phyloP scores from a whole-genome alignment of 2,888 invertebrate genomes.

The Eupithecia dodoneata region DNA sequence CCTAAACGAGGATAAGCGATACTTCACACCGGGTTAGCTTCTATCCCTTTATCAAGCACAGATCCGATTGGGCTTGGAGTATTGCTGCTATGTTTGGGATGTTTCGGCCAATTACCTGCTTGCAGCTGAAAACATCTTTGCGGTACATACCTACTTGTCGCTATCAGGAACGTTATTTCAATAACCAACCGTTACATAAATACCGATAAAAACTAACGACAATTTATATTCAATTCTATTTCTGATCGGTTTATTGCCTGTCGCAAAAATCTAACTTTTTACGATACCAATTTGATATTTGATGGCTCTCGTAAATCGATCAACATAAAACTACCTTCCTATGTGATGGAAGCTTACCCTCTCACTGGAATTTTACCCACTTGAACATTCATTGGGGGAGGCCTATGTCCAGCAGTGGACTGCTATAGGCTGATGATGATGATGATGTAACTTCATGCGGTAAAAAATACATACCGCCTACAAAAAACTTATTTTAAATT shows the following conservation, averaged over 20 bases:
- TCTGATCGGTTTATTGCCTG: slow-evolving; percentile 19
- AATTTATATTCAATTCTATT: slow-evolving; percentile 16
- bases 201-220: not conserved
- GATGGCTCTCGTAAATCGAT: slow-evolving; percentile 13
- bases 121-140: not conserved
- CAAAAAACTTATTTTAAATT: too few relatives aligned
- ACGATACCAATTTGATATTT: slow-evolving; percentile 16
- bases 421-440: too few relatives aligned
- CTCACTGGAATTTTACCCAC: not conserved
- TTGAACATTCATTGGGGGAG: too few relatives aligned
- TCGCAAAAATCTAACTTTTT: slow-evolving; percentile 17
- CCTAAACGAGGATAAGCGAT: too few relatives aligned
- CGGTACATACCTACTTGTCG: not conserved
- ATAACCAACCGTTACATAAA: slow-evolving; percentile 5
- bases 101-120: too few relatives aligned
- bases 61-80: too few relatives aligned
- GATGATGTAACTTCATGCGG: too few relatives aligned
- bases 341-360: not conserved
- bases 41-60: too few relatives aligned
- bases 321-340: slow-evolving; percentile 5
- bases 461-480: too few relatives aligned
- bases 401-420: too few relatives aligned
- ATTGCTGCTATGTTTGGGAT: too few relatives aligned
- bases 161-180: not conserved
- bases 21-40: too few relatives aligned